These are phyloP conservation scores for Microcaecilia unicolor DNA, from an alignment of 2,797 vertebrate genomes.

Conservation along the genomic window DNA sequence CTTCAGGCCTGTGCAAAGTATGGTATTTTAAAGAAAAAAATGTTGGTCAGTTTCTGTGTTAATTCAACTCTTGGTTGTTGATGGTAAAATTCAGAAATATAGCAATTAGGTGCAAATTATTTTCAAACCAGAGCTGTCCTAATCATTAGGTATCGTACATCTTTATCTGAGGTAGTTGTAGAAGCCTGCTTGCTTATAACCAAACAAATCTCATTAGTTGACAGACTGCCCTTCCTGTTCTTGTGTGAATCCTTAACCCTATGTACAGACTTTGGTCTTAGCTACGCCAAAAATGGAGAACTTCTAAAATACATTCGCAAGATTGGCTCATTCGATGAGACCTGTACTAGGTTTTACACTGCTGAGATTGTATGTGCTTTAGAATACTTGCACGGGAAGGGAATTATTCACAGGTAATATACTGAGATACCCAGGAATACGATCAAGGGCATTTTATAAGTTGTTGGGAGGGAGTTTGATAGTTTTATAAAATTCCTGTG, in stretches of 20 bases:
- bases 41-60: no score
- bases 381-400: constrained; percentile 93
- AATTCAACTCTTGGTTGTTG: no score
- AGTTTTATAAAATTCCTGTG: no score
- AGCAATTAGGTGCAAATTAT: no score
- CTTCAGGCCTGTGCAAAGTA: neutral
- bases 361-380: constrained; percentile 93
- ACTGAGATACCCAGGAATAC: neutral
- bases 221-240: no score
- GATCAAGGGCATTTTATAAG: no score
- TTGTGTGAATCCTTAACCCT: constrained; percentile 63
- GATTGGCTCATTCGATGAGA: constrained; percentile 97
- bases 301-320: constrained; percentile 97
- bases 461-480: no score
- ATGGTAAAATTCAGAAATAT: no score
- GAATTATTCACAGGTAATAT: constrained; percentile 93
- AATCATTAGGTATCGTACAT: neutral
- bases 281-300: constrained; percentile 97
- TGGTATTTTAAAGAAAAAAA: no score
- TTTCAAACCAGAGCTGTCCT: neutral
- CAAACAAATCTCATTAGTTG: no score
- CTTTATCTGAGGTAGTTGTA: no score
- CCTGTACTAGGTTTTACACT: constrained; percentile 95
- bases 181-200: no score
- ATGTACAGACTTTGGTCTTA: constrained; percentile 91